Evolutionary conservation across 2,113 vertebrate species (phyloP).

Genomic region (Dissostichus mawsoni): DNA sequence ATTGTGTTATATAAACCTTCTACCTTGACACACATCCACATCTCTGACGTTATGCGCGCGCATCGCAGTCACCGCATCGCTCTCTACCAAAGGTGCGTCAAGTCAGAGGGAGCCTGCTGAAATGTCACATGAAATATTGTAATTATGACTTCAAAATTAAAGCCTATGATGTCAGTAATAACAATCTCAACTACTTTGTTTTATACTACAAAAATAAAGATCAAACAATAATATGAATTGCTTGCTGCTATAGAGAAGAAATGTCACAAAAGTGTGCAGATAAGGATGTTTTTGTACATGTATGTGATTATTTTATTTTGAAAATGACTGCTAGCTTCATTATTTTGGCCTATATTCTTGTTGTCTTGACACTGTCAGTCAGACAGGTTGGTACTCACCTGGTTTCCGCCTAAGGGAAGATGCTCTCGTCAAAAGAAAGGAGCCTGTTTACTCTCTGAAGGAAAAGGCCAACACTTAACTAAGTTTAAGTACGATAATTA

Average conservation of each 20-base stretch:
- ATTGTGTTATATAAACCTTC: not conserved
- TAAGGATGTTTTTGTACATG: no score
- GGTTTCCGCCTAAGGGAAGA: slow-evolving; percentile 23
- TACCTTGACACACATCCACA: not conserved
- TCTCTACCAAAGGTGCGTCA: slow-evolving; percentile 32
- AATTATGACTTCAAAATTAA: slow-evolving; percentile 38
- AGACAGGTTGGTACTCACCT: slow-evolving; percentile 43
- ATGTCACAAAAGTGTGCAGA: not conserved
- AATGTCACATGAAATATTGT: not conserved
- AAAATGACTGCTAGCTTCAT: not conserved
- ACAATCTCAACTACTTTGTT: not conserved
- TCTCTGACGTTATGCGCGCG: slow-evolving; percentile 70
- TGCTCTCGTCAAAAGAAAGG: slow-evolving; percentile 1
- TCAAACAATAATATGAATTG: not conserved
- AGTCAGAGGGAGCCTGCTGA: slow-evolving; percentile 11
- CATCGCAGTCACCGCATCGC: slow-evolving; percentile 56
- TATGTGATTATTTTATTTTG: slow-evolving; percentile 43
- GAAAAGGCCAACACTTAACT: not conserved
- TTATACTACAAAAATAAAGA: fast-evolving
- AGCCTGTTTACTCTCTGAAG: not conserved
- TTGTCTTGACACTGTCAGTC: slow-evolving; percentile 6
- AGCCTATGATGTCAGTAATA: not conserved
- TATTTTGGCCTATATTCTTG: not conserved
- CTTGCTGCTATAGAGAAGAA: no score
- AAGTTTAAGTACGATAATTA: not conserved